Conservation (phyloP, 2,888 invertebrate genomes). For the Megamerina dolium region DNA sequence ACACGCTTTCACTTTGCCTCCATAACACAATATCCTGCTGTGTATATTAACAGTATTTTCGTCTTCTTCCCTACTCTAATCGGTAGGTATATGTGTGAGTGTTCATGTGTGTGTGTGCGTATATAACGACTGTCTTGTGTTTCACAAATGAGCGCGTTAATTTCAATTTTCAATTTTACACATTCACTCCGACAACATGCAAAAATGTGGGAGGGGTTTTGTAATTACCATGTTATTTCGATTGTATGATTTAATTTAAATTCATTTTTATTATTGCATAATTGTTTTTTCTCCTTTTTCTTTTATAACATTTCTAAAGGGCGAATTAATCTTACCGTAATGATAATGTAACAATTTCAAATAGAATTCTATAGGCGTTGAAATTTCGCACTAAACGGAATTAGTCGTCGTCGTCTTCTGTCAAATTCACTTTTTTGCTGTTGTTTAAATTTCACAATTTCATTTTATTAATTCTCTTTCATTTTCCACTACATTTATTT, state of each 20-base stretch:
- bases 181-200: not conserved
- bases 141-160: conserved; percentile 4
- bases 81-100: not conserved
- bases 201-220: not conserved
- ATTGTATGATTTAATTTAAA: not conserved
- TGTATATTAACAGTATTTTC: too few species aligned
- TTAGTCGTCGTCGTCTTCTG: not conserved
- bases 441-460: not conserved
- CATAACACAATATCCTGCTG: too few species aligned
- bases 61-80: too few species aligned
- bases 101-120: conserved; percentile 4
- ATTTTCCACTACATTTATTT: not conserved
- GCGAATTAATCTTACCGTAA: too few species aligned
- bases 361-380: too few species aligned
- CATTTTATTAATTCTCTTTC: not conserved
- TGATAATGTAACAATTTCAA: too few species aligned
- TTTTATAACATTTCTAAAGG: not conserved
- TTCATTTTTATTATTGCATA: not conserved
- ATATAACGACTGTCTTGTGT: not conserved
- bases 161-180: conserved; percentile 6
- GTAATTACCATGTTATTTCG: not conserved
- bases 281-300: not conserved
- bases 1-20: too few species aligned
- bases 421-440: not conserved
- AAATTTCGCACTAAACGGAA: too few species aligned